Conservation (phyloP, 2,113 vertebrate genomes). For the Glaucomys volans region DNA sequence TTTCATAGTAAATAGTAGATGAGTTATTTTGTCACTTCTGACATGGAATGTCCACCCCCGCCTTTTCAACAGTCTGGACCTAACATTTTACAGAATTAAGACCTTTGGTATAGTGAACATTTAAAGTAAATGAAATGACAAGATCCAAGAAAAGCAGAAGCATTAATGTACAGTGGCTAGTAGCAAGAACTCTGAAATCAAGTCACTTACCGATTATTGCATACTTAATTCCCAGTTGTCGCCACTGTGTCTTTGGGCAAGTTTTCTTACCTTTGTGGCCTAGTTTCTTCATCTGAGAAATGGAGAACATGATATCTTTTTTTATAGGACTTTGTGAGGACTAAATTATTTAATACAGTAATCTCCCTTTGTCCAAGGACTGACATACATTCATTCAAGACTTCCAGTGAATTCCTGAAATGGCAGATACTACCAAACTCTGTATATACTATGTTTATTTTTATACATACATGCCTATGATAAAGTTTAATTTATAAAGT, state of each 20-base stretch:
- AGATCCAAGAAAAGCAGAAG: background rate
- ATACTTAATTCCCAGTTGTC: background rate
- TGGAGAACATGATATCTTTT: background rate
- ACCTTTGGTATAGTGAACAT: background rate
- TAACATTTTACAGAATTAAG: background rate
- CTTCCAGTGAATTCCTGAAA: background rate
- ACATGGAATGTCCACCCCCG: background rate
- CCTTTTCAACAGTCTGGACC: background rate
- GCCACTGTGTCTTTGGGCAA: background rate
- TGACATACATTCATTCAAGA: background rate
- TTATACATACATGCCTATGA: background rate
- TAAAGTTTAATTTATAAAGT: background rate
- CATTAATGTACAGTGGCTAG: background rate
- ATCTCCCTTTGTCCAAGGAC: background rate
- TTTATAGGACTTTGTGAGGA: background rate
- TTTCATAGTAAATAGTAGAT: background rate
- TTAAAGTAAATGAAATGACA: constrained; percentile 15
- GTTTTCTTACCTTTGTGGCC: background rate
- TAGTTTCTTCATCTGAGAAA: background rate
- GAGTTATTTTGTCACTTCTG: background rate
- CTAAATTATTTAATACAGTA: background rate
- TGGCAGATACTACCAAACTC: background rate
- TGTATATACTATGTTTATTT: background rate
- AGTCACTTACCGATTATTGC: background rate
- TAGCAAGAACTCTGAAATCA: background rate